Evolutionary conservation across 2,113 vertebrate species (phyloP).

Genomic region (Misgurnus anguillicaudatus): DNA sequence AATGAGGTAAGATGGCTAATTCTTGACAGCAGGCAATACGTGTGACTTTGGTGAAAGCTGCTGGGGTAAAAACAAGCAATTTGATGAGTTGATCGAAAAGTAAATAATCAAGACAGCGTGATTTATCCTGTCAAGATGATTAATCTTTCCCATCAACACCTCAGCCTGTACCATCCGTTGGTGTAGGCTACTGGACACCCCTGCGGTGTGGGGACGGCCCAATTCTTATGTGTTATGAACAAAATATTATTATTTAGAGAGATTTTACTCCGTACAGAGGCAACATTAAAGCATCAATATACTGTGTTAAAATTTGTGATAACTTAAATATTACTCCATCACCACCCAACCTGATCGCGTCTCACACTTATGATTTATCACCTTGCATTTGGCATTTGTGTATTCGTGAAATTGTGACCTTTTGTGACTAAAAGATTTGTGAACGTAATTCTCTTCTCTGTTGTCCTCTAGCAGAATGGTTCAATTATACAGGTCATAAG

Average conservation of each 20-base stretch:
- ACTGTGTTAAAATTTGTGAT: too few relatives aligned
- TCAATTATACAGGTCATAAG: neutral
- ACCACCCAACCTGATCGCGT: too few relatives aligned
- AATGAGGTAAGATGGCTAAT: slow-evolving; percentile 67
- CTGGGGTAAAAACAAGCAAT: slow-evolving; percentile 16
- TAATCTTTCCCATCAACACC: slow-evolving; percentile 20
- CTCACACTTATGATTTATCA: too few relatives aligned
- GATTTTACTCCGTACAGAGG: too few relatives aligned
- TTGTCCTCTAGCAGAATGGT: neutral
- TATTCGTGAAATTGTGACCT: neutral
- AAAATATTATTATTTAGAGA: too few relatives aligned
- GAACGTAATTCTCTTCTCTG: slow-evolving; percentile 8
- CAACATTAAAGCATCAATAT: too few relatives aligned
- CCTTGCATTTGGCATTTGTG: too few relatives aligned
- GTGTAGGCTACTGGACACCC: too few relatives aligned
- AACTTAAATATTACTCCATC: too few relatives aligned
- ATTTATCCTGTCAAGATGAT: slow-evolving; percentile 26
- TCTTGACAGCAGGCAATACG: neutral
- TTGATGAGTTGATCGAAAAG: neutral
- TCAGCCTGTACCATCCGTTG: neutral
- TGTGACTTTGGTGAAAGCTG: neutral
- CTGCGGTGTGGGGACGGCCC: too few relatives aligned
- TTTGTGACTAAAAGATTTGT: neutral
- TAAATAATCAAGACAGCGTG: slow-evolving; percentile 26
- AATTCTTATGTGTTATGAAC: too few relatives aligned